Evolutionary conservation across 2,113 vertebrate species (phyloP).

Genomic region (Rhineura floridana): DNA sequence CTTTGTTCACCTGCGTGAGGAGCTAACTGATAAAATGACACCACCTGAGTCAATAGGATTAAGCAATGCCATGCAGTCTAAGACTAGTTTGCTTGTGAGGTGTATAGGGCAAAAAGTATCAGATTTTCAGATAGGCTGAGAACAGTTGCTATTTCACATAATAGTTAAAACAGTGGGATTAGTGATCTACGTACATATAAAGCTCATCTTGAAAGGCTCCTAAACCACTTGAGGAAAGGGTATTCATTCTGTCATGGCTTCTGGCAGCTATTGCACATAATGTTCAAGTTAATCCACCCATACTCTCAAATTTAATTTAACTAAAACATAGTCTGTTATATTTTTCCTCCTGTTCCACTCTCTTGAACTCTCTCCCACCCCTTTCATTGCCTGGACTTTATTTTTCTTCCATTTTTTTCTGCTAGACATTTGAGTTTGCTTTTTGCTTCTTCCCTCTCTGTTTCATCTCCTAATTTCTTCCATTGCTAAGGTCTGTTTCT

Average conservation of each 20-base stretch:
- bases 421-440: not conserved
- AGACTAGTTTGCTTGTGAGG: constrained; percentile 19
- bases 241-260: not conserved
- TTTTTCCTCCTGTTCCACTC: not conserved
- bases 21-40: constrained; percentile 7
- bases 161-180: not conserved
- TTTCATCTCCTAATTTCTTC: not conserved
- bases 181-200: constrained; percentile 21
- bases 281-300: not conserved
- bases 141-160: constrained; percentile 6
- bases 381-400: not conserved
- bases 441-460: not conserved
- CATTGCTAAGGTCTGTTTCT: not conserved
- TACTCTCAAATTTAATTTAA: constrained; percentile 5
- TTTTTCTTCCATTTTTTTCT: not conserved
- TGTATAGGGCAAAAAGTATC: accelerated
- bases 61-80: constrained; percentile 3
- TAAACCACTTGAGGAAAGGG: not conserved
- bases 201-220: not conserved
- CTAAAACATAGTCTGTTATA: not conserved
- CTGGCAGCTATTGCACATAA: not conserved
- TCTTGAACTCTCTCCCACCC: not conserved
- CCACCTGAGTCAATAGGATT: constrained; percentile 50
- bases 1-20: constrained; percentile 53
- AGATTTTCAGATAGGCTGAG: constrained; percentile 11